A percentile compares a stretch with the other conserved stretches of the same genome.
phyloP scores from a whole-genome alignment of 2,113 vertebrate species.

The Halcyon malimbica region DNA sequence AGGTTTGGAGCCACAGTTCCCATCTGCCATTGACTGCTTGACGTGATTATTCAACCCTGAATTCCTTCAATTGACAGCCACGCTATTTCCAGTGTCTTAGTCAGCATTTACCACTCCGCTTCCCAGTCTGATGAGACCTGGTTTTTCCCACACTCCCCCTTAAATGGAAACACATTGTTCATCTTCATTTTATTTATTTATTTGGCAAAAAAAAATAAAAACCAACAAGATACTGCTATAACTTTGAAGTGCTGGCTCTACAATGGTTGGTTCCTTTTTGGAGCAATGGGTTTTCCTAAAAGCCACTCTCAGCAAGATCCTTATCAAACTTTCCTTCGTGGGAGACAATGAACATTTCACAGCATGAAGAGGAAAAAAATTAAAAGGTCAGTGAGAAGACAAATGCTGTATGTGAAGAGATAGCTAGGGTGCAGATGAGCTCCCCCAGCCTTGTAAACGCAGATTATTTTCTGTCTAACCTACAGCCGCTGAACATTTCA shows the following conservation, averaged over 20 bases:
- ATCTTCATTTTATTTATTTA: constrained; percentile 70
- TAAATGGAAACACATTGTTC: constrained; percentile 75
- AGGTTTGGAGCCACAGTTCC: not conserved
- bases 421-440: constrained; percentile 1
- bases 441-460: constrained; percentile 26
- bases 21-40: not conserved
- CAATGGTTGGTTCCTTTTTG: constrained; percentile 66
- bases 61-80: constrained; percentile 12
- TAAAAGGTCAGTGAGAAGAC: not conserved
- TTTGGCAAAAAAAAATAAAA: constrained; percentile 54
- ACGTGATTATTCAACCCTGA: constrained; percentile 28
- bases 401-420: not conserved
- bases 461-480: not conserved
- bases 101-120: not conserved
- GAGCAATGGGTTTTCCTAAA: constrained; percentile 68
- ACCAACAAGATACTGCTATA: constrained; percentile 48
- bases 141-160: constrained; percentile 73
- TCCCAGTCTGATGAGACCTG: constrained; percentile 64
- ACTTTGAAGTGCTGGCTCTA: constrained; percentile 70
- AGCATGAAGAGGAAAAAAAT: constrained; percentile 47
- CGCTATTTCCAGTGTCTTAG: constrained; percentile 54
- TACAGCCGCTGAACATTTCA: not conserved
- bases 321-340: constrained; percentile 68
- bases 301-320: constrained; percentile 67
- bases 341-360: constrained; percentile 71